Percentiles rank a stretch among this genome's conserved stretches.
These are phyloP conservation scores for Galeopterus variegatus DNA, from an alignment of 2,113 vertebrate species.

Conservation along the genomic window DNA sequence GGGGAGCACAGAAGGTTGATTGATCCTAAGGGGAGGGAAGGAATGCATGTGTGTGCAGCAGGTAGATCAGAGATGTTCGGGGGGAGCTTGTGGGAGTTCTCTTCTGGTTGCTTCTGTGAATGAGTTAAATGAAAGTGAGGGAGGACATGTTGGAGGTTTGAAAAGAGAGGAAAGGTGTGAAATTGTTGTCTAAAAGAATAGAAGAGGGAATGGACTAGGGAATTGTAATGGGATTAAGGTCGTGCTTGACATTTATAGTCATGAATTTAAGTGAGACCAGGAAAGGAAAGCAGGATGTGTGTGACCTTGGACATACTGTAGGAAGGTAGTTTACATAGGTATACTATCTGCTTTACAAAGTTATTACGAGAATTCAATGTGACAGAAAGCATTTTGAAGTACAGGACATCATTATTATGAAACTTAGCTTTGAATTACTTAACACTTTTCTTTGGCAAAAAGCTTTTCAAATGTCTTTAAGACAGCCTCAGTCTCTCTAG, in stretches of 20 bases:
- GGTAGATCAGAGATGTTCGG: not conserved
- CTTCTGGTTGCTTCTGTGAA: not conserved
- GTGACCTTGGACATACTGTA: not conserved
- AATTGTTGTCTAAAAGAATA: not conserved
- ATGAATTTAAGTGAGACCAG: not conserved
- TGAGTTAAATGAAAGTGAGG: not conserved
- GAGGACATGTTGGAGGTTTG: not conserved
- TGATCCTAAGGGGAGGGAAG: not conserved
- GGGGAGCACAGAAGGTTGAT: not conserved
- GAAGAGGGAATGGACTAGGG: not conserved
- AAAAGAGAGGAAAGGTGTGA: not conserved
- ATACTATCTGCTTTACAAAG: not conserved
- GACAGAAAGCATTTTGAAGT: conserved; percentile 59
- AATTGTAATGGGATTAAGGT: not conserved
- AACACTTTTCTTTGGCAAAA: conserved; percentile 67
- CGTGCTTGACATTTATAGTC: conserved; percentile 12
- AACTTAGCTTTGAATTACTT: conserved; percentile 74
- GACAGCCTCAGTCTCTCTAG: conserved; percentile 36
- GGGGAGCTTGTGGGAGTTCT: not conserved
- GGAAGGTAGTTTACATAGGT: not conserved
- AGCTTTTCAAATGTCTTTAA: conserved; percentile 66
- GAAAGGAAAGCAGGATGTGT: not conserved
- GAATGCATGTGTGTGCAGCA: not conserved
- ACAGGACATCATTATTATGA: conserved; percentile 28
- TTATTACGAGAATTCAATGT: not conserved